A percentile compares a stretch with the other conserved stretches of the same genome.
phyloP scores from a whole-genome alignment of 92 coral and sea anemone species.

The Desmophyllum pertusum region DNA sequence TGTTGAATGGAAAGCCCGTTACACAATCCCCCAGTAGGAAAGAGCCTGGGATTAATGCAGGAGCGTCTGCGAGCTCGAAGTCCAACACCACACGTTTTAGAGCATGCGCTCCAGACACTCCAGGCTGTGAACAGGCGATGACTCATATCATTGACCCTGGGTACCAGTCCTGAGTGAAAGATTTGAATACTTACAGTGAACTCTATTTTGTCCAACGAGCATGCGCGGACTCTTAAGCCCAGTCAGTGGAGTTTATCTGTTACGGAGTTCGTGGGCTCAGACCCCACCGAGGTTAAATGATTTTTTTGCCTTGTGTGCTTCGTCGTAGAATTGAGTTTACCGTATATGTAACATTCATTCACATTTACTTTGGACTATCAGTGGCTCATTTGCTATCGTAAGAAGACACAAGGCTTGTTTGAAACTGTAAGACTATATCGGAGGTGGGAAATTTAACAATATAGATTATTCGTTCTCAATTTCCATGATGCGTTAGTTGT shows the following conservation, averaged over 20 bases:
- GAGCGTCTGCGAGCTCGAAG: slow-evolving; percentile 68
- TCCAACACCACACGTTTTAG: slow-evolving; percentile 79
- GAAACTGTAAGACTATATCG: no score
- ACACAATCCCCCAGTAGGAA: slow-evolving; percentile 58
- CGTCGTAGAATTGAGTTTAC: no score
- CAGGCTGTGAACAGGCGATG: slow-evolving; percentile 64
- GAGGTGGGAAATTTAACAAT: no score
- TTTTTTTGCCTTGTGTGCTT: no score
- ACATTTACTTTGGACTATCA: no score
- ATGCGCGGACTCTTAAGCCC: background rate
- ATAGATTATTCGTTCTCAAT: no score
- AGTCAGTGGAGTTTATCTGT: background rate
- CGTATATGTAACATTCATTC: no score
- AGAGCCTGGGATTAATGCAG: slow-evolving; percentile 67
- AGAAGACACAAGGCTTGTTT: no score
- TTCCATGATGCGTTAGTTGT: no score
- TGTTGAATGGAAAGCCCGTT: slow-evolving; percentile 65
- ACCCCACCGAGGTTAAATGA: no score
- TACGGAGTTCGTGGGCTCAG: background rate
- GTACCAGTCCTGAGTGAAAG: slow-evolving; percentile 16
- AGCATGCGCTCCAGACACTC: slow-evolving; percentile 85
- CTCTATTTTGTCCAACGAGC: background rate
- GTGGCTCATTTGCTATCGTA: no score
- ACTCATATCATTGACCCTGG: slow-evolving; percentile 24
- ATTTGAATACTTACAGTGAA: background rate